phyloP scores from a whole-genome alignment of 2,888 invertebrate genomes.

The Ctenicera cuprea region DNA sequence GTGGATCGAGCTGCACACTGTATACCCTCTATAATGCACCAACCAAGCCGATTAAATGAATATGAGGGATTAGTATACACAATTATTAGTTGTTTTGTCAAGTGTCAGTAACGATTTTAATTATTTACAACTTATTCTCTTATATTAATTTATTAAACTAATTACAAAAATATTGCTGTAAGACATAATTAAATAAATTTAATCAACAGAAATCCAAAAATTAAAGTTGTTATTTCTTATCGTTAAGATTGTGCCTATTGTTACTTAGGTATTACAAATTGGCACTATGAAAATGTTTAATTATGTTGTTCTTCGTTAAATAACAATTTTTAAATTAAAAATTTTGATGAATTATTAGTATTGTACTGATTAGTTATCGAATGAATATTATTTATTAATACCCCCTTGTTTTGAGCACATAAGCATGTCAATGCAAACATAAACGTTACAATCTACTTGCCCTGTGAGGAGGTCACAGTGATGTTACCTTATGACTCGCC shows the following conservation, averaged over 20 bases:
- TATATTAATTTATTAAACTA: constrained; percentile 6
- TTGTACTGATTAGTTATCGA: constrained; percentile 14
- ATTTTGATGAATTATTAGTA: constrained; percentile 11
- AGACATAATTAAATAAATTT: too few relatives aligned
- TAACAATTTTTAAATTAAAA: background rate
- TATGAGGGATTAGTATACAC: constrained; percentile 16
- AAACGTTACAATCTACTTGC: constrained; percentile 65
- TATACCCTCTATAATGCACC: constrained; percentile 68
- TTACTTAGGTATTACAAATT: too few relatives aligned
- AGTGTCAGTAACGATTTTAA: constrained; percentile 2
- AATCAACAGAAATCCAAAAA: too few relatives aligned
- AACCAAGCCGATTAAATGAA: constrained; percentile 41
- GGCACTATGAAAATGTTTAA: too few relatives aligned
- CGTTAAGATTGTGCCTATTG: too few relatives aligned
- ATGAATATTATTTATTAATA: constrained; percentile 23
- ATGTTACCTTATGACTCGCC: constrained; percentile 81
- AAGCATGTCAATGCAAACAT: constrained; percentile 48
- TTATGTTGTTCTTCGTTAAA: too few relatives aligned
- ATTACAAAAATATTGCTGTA: background rate
- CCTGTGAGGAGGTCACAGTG: constrained; percentile 67
- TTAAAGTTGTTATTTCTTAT: too few relatives aligned
- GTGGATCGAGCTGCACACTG: constrained; percentile 69
- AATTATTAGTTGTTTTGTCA: constrained; percentile 13
- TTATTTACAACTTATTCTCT: constrained; percentile 9
- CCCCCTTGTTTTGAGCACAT: constrained; percentile 13